These are phyloP conservation scores for Polyploca ridens DNA, from an alignment of 2,888 invertebrate genomes.

Conservation along the genomic window DNA sequence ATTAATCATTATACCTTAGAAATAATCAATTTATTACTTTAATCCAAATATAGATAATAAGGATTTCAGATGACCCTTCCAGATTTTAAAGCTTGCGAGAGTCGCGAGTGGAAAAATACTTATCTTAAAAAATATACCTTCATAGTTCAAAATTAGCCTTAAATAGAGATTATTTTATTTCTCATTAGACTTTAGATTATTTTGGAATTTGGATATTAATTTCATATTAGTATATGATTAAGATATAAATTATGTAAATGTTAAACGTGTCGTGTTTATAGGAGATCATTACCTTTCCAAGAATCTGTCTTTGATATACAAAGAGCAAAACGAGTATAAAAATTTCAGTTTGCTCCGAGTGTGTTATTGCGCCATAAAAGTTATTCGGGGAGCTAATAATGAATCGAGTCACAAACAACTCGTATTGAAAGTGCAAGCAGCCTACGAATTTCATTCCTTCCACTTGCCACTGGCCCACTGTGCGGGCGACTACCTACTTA, in stretches of 20 bases:
- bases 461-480: conserved; percentile 73
- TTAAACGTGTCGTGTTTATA: conserved; percentile 31
- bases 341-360: conserved; percentile 28
- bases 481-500: conserved; percentile 32
- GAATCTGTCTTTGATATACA: conserved; percentile 38
- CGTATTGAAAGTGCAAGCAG: conserved; percentile 78
- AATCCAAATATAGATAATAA: no score
- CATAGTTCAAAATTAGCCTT: no score
- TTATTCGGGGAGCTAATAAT: conserved; percentile 54
- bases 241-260: conserved; percentile 17
- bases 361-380: conserved; percentile 38
- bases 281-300: conserved; percentile 31
- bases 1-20: no score
- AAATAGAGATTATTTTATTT: neutral
- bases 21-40: no score
- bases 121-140: no score
- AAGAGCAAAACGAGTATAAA: conserved; percentile 19
- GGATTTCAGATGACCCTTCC: no score
- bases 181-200: neutral
- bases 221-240: neutral
- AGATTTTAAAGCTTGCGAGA: no score
- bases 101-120: no score
- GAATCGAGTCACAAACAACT: conserved; percentile 58
- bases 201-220: no score
- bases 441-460: conserved; percentile 71